Conservation (phyloP, 2,888 invertebrate genomes). For the Drosophila putrida region DNA sequence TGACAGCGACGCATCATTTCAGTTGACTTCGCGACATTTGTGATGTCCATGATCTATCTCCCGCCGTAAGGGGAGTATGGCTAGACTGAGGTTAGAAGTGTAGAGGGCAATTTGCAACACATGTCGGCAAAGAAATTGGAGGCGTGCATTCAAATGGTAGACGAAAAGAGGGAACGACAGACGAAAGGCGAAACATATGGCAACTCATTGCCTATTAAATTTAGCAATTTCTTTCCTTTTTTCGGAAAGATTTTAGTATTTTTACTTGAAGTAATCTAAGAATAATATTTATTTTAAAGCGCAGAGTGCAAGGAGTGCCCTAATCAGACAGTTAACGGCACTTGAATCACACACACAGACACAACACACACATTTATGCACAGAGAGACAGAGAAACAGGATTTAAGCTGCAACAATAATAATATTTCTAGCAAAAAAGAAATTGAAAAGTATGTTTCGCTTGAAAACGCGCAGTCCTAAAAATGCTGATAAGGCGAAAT, state of each 20-base stretch:
- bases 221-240: slow-evolving; percentile 63
- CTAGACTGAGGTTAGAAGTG: slow-evolving; percentile 31
- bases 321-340: slow-evolving; percentile 79
- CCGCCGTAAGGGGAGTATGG: not conserved
- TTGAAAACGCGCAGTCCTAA: slow-evolving; percentile 67
- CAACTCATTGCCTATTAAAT: slow-evolving; percentile 68
- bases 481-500: slow-evolving; percentile 79
- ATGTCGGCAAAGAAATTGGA: slow-evolving; percentile 39
- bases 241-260: slow-evolving; percentile 62
- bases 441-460: slow-evolving; percentile 64
- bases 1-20: slow-evolving; percentile 28
- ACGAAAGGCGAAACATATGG: slow-evolving; percentile 49
- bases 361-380: slow-evolving; percentile 20
- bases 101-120: slow-evolving; percentile 56
- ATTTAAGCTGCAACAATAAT: slow-evolving; percentile 82
- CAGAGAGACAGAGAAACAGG: slow-evolving; percentile 57
- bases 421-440: slow-evolving; percentile 60
- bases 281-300: slow-evolving; percentile 83
- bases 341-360: slow-evolving; percentile 48
- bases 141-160: slow-evolving; percentile 32
- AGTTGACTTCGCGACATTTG: slow-evolving; percentile 27
- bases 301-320: slow-evolving; percentile 71
- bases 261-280: slow-evolving; percentile 73
- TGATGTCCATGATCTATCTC: slow-evolving; percentile 18
- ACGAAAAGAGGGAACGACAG: not conserved